These are phyloP conservation scores for Tapirus indicus DNA, from an alignment of 2,797 vertebrate species.

Conservation along the genomic window DNA sequence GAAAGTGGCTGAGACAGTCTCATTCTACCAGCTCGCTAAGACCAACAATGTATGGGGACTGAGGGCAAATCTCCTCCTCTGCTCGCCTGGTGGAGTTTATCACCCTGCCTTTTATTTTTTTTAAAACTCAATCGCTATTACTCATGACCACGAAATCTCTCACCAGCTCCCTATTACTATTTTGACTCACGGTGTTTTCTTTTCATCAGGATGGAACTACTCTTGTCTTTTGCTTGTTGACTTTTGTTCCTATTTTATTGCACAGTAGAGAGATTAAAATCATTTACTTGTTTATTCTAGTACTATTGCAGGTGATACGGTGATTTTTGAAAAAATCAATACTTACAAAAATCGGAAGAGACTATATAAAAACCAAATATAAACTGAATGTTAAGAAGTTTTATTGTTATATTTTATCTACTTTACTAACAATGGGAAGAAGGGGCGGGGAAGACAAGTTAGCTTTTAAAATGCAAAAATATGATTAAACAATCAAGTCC, in stretches of 20 bases:
- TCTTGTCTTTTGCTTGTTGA: background rate
- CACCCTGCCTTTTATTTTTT: background rate
- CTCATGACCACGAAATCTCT: background rate
- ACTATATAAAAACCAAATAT: background rate
- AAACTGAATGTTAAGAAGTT: background rate
- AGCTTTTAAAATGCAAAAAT: constrained; percentile 26
- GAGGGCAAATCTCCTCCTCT: background rate
- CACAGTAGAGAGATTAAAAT: background rate
- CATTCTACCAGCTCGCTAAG: background rate
- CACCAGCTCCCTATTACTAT: background rate
- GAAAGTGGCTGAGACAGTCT: background rate
- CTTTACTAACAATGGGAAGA: background rate
- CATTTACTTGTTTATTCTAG: background rate
- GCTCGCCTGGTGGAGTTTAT: background rate
- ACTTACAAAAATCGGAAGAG: background rate
- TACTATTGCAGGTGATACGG: background rate
- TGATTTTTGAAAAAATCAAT: constrained; percentile 11
- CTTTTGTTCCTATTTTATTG: background rate
- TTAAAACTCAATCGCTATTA: background rate
- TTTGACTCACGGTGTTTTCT: background rate
- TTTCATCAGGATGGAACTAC: background rate
- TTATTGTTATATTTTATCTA: background rate
- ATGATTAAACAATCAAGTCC: constrained; percentile 26
- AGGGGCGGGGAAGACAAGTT: background rate
- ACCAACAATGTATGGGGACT: background rate